phyloP scores from a whole-genome alignment of 2,888 invertebrate genomes.

The Aporophyla lueneburgensis region DNA sequence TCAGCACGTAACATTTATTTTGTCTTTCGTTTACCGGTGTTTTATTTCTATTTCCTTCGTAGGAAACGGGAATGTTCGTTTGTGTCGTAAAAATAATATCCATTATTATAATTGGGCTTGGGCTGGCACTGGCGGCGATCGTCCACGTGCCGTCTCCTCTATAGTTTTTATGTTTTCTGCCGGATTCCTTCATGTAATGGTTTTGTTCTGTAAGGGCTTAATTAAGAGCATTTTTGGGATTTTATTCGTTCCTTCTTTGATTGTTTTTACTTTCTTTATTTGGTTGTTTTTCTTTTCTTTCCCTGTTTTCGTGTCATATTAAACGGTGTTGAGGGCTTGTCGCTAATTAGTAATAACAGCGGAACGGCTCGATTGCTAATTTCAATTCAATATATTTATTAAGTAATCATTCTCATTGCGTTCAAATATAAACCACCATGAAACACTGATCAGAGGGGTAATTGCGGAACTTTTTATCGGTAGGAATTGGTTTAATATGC shows the following conservation, averaged over 20 bases:
- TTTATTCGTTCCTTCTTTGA: conserved; percentile 44
- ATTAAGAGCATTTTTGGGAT: conserved; percentile 57
- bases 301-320: conserved; percentile 15
- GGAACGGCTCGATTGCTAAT: no score
- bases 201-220: conserved; percentile 55
- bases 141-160: conserved; percentile 75
- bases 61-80: conserved; percentile 76
- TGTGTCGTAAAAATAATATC: conserved; percentile 86
- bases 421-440: no score
- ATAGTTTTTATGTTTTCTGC: conserved; percentile 76
- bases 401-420: no score
- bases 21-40: conserved; percentile 66
- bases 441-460: no score
- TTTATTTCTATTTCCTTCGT: conserved; percentile 75
- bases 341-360: no score
- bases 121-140: conserved; percentile 62
- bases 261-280: conserved; percentile 42
- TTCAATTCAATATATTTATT: no score
- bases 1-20: conserved; percentile 63
- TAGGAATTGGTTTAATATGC: no score
- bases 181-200: conserved; percentile 66
- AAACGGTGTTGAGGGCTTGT: no score
- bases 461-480: no score
- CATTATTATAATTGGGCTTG: conserved; percentile 87
- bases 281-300: conserved; percentile 10